Percentiles rank a stretch among this genome's conserved stretches.
Evolutionary conservation across 2,888 invertebrate species (phyloP).

Genomic region (Campopleginae sp.): DNA sequence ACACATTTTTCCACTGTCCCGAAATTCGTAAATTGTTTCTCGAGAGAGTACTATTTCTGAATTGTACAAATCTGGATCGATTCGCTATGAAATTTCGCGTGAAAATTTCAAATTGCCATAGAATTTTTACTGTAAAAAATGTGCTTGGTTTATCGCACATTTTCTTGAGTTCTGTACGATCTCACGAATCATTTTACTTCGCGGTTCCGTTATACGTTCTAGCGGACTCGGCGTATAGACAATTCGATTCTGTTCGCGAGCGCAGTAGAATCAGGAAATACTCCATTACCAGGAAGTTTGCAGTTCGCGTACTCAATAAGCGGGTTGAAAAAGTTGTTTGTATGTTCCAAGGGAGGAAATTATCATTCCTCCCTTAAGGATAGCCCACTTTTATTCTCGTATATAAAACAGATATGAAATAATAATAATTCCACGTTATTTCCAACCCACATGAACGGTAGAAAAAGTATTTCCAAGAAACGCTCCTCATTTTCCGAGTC

Average conservation of each 20-base stretch:
- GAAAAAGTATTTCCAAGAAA: not conserved
- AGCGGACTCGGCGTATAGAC: constrained; percentile 16
- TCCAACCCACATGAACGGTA: not conserved
- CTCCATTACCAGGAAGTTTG: constrained; percentile 47
- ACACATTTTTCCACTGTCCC: not conserved
- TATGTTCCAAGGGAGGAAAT: not conserved
- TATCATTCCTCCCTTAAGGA: not conserved
- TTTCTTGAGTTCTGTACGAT: constrained; percentile 72
- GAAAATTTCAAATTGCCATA: constrained; percentile 10
- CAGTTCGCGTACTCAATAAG: constrained; percentile 15
- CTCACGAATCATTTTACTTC: constrained; percentile 54
- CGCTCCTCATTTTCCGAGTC: not conserved
- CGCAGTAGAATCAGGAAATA: constrained; percentile 39
- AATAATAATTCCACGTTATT: not conserved
- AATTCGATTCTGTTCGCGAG: constrained; percentile 39
- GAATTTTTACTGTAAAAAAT: constrained; percentile 67
- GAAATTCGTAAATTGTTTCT: no score
- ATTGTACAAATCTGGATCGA: not conserved
- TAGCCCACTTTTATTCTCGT: not conserved
- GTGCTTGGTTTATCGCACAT: constrained; percentile 72
- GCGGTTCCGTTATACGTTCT: constrained; percentile 18
- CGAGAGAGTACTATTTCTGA: not conserved
- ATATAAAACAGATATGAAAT: not conserved
- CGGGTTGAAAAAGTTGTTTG: constrained; percentile 20
- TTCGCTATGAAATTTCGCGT: not conserved